Evolutionary conservation across 1,140 invertebrate species (phyloP).

Genomic region (Bombus impatiens): DNA sequence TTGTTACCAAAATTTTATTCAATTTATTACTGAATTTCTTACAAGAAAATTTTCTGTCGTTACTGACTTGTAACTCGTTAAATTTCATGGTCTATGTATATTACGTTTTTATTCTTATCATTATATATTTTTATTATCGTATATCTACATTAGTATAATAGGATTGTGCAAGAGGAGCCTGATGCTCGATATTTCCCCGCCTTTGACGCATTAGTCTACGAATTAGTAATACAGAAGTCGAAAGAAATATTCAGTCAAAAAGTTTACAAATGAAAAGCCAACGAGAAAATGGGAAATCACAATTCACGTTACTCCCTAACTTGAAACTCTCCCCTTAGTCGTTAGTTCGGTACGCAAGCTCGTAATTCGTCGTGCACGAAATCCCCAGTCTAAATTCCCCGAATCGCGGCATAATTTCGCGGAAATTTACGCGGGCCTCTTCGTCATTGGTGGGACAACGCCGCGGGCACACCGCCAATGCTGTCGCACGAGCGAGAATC

Average conservation of each 20-base stretch:
- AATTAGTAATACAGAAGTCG: not conserved
- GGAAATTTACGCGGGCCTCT: constrained; percentile 38
- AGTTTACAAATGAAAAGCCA: not conserved
- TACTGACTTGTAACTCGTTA: too few relatives aligned
- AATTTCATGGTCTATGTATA: too few relatives aligned
- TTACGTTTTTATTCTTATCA: too few relatives aligned
- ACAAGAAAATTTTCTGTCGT: too few relatives aligned
- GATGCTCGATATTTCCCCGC: too few relatives aligned
- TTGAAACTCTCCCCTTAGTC: not conserved
- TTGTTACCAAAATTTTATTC: not conserved
- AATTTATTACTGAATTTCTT: too few relatives aligned
- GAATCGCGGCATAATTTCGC: constrained; percentile 43
- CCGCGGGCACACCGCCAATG: constrained; percentile 66
- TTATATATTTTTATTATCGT: too few relatives aligned
- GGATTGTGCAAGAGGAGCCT: too few relatives aligned
- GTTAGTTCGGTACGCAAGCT: not conserved
- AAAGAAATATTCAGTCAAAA: too few relatives aligned
- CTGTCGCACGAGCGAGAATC: constrained; percentile 47
- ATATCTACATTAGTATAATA: too few relatives aligned
- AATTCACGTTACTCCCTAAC: not conserved
- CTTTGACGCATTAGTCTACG: too few relatives aligned
- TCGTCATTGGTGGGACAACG: constrained; percentile 66
- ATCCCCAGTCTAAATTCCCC: not conserved
- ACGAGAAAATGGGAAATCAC: not conserved
- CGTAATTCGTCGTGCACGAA: not conserved